Conservation (phyloP, 2,797 vertebrate species). For the Coregonus ussuriensis region DNA sequence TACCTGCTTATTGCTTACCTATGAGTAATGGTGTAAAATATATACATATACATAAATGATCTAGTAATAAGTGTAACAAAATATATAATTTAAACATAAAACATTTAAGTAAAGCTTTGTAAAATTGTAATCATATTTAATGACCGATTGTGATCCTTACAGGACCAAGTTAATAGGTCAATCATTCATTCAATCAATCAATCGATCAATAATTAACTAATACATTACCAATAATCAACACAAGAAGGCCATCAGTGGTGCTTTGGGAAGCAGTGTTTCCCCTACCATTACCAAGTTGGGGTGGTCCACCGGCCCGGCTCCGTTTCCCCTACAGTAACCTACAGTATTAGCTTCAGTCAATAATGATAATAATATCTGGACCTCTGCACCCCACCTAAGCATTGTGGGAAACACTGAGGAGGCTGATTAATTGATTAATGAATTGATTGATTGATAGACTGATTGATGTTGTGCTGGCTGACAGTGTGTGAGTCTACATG, state of each 20-base stretch:
- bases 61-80: constrained; percentile 30
- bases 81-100: constrained; percentile 38
- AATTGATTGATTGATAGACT: constrained; percentile 7
- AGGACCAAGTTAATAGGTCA: constrained; percentile 7
- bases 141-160: constrained; percentile 34
- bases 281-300: neutral
- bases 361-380: neutral
- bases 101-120: constrained; percentile 23
- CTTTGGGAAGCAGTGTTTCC: neutral
- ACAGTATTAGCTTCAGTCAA: neutral
- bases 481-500: constrained; percentile 74
- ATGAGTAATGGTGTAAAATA: constrained; percentile 40
- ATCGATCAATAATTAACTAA: neutral
- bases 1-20: constrained; percentile 50
- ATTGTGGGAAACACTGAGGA: neutral
- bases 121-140: constrained; percentile 5
- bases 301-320: neutral
- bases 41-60: constrained; percentile 28
- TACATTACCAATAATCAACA: neutral
- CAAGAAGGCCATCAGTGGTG: neutral
- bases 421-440: neutral
- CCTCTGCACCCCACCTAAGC: neutral
- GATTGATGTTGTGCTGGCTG: neutral
- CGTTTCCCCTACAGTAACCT: neutral
- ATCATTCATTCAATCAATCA: constrained; percentile 5